phyloP scores from a whole-genome alignment of 1,140 invertebrate genomes.

The Cherax quadricarinatus region DNA sequence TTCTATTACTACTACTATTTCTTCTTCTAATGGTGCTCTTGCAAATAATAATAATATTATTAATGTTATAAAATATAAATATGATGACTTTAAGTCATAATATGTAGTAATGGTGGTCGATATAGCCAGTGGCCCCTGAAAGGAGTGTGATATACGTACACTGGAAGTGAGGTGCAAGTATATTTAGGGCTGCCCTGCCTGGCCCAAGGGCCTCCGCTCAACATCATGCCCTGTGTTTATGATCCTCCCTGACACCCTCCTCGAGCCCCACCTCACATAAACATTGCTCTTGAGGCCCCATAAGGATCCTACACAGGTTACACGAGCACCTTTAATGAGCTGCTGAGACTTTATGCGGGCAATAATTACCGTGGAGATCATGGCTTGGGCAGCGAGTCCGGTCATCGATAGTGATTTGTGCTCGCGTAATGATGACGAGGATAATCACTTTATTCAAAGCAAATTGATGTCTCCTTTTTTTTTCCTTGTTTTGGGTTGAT shows the following conservation, averaged over 20 bases:
- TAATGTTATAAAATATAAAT: too few relatives aligned
- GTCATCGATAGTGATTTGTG: background rate
- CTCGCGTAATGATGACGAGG: background rate
- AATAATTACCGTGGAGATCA: background rate
- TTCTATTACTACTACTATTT: too few relatives aligned
- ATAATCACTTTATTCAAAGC: background rate
- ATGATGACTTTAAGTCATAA: too few relatives aligned
- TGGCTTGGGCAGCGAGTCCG: background rate
- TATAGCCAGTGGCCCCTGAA: too few relatives aligned
- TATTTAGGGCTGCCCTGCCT: too few relatives aligned
- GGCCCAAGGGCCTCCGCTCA: too few relatives aligned
- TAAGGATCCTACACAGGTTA: background rate
- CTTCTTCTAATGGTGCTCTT: too few relatives aligned
- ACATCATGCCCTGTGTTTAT: background rate
- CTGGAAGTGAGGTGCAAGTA: too few relatives aligned
- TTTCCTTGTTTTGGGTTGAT: too few relatives aligned
- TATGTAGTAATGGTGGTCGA: too few relatives aligned
- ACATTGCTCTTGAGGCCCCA: background rate
- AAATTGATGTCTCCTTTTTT: background rate
- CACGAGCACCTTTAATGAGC: constrained; percentile 4
- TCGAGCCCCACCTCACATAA: background rate
- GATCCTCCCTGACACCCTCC: background rate
- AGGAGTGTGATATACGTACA: too few relatives aligned
- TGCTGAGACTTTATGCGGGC: background rate
- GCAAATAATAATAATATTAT: too few relatives aligned